Percentiles rank a stretch among this genome's conserved stretches.
Evolutionary conservation across 2,113 vertebrate species (phyloP).

Genomic region (Noturus placidus): DNA sequence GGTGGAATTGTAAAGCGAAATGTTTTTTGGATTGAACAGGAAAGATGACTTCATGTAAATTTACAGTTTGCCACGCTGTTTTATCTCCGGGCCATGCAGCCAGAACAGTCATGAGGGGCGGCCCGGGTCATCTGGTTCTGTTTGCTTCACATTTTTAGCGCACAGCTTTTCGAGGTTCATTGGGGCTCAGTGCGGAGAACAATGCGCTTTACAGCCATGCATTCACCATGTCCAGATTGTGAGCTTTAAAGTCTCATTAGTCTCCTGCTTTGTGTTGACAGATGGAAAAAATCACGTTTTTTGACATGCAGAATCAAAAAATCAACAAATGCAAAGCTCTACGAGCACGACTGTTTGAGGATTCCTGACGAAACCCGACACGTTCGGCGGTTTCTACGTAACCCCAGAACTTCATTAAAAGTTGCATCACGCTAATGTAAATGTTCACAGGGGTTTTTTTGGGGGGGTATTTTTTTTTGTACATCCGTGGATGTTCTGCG

Average conservation of each 20-base stretch:
- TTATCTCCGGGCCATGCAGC: constrained; percentile 40
- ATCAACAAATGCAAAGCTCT: neutral
- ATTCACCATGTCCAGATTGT: constrained; percentile 42
- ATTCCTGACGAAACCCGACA: neutral
- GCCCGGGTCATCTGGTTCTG: constrained; percentile 42
- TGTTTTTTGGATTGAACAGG: neutral
- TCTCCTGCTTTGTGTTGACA: constrained; percentile 37
- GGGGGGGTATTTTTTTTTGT: neutral
- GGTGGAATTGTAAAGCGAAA: constrained; percentile 2
- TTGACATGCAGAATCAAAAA: neutral
- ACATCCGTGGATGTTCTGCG: neutral
- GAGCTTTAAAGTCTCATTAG: constrained; percentile 21
- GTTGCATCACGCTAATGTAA: constrained; percentile 12
- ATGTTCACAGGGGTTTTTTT: no score
- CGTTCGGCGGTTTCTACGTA: neutral
- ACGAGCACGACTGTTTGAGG: neutral
- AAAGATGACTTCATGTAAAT: constrained; percentile 44
- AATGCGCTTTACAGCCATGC: constrained; percentile 32
- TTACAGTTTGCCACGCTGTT: constrained; percentile 36
- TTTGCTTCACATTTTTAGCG: constrained; percentile 37
- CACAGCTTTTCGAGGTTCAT: constrained; percentile 35
- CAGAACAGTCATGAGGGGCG: constrained; percentile 27
- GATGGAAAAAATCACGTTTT: constrained; percentile 34
- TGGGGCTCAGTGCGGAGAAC: constrained; percentile 26
- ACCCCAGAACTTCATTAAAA: neutral